Conservation (phyloP, 2,113 vertebrate genomes). For the Carettochelys insculpta region DNA sequence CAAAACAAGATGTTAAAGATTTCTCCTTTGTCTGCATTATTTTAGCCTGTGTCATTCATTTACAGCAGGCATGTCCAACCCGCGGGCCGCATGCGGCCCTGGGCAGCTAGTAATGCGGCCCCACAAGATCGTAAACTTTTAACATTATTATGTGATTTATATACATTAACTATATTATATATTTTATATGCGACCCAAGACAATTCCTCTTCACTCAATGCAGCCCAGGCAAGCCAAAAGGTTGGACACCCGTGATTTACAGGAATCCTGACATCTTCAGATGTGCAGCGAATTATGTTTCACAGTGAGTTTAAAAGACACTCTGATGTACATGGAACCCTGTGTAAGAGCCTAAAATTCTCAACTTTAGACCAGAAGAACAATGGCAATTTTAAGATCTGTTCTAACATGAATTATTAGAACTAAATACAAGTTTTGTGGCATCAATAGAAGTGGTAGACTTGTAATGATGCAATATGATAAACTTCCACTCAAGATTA, state of each 20-base stretch:
- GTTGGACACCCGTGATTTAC: too few species aligned
- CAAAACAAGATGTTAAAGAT: background rate
- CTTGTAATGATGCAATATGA: background rate
- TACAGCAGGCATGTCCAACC: too few species aligned
- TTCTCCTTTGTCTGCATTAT: background rate
- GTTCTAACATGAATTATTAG: background rate
- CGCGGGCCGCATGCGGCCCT: too few species aligned
- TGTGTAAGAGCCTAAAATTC: background rate
- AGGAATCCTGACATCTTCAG: background rate
- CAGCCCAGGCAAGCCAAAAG: too few species aligned
- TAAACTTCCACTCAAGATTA: background rate
- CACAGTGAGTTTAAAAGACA: background rate
- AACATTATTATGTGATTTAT: too few species aligned
- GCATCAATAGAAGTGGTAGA: background rate
- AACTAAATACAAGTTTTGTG: background rate
- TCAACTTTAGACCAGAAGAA: background rate
- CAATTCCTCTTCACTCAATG: too few species aligned
- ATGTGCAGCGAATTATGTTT: fast-evolving
- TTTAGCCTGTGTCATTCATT: background rate
- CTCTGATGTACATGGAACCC: background rate
- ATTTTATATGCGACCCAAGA: too few species aligned
- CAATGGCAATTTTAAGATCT: background rate
- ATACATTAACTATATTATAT: too few species aligned
- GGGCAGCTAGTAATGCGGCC: too few species aligned
- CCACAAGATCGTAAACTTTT: too few species aligned